A percentile compares a stretch with the other conserved stretches of the same genome.
phyloP scores from a whole-genome alignment of 2,113 vertebrate genomes.

The Daubentonia madagascariensis region DNA sequence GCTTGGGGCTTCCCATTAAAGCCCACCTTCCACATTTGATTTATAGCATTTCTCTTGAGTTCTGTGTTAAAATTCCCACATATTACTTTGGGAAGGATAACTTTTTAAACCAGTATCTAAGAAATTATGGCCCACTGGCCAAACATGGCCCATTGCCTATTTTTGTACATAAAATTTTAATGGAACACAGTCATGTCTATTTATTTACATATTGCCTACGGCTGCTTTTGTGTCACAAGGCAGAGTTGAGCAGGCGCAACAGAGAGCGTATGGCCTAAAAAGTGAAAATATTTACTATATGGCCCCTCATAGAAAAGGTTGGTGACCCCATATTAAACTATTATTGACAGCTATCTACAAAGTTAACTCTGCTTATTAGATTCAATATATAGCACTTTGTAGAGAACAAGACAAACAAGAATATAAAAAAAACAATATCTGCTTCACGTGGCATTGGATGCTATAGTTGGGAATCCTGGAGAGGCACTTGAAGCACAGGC shows the following conservation, averaged over 20 bases:
- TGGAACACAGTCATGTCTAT: neutral
- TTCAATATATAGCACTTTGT: neutral
- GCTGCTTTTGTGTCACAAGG: neutral
- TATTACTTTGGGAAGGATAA: neutral
- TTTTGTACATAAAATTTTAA: neutral
- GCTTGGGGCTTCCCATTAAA: too few relatives aligned
- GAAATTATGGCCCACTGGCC: neutral
- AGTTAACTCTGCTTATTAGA: neutral
- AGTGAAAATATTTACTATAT: neutral
- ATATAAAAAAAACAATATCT: neutral
- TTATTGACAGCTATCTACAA: neutral
- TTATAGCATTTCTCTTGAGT: neutral
- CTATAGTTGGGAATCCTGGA: neutral
- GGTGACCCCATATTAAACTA: neutral
- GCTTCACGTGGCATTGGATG: accelerated
- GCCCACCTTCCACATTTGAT: neutral
- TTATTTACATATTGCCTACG: neutral
- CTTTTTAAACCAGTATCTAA: neutral
- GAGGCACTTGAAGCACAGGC: neutral
- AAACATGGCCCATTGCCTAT: neutral
- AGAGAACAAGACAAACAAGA: neutral
- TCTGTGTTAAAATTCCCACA: neutral
- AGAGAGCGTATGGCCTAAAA: neutral
- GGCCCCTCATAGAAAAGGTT: neutral
- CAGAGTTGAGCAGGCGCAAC: neutral